Base-by-base conservation (phyloP, 2,113 vertebrate genomes). In the Scomber colias region DNA sequence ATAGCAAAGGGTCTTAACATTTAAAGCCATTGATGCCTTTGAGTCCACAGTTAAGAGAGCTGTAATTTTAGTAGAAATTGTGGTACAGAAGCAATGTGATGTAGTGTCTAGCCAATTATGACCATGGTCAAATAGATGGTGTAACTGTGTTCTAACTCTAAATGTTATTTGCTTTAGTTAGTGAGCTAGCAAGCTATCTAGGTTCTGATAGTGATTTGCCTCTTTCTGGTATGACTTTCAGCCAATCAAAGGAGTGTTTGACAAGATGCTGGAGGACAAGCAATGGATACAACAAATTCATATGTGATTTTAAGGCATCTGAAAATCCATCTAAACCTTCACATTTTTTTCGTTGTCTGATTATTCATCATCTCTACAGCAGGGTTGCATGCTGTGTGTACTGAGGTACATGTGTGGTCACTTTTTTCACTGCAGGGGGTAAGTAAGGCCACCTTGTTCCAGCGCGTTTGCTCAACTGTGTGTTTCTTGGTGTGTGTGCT, bases 321-420 rank as follows among this genome's bases (percentile, higher is more conserved):
- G 35, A 40, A 9, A 40, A 40, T 40, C 35, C 8, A 9, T 40
- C 35, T 14, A 31, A n/a, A 17, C 9, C n/a, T 44, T 11, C 35
- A 63, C 30, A 15, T 53, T 40, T 15, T 15, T 59, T 65, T 6
- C 13, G 60, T 30, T 51, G 46, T 65, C 57, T 57, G 44, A 31
- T 10, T 30, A 17, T 61, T 27, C 31, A 45, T 48, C 46, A 15
- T 59, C 61, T 51, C 61, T 10, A 5, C 48, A 55, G 15, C 11
- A 49, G 4, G 46, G 17, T 16, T 73, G 60, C 51, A 77, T 79
- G 65, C 44, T 86, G 57, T 21, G 61, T 35, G 35, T 3, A 11
- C 13, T 11, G 10, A 46, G 55, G 66, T 55, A 19, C 30, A 53
- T 69, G 63, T 74, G 82, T 56, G 75, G 64, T 64, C 79, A 75